A percentile compares a stretch with the other conserved stretches of the same genome.
These are phyloP conservation scores for Alligator sinensis DNA, from an alignment of 2,113 vertebrate species.

Conservation along the genomic window DNA sequence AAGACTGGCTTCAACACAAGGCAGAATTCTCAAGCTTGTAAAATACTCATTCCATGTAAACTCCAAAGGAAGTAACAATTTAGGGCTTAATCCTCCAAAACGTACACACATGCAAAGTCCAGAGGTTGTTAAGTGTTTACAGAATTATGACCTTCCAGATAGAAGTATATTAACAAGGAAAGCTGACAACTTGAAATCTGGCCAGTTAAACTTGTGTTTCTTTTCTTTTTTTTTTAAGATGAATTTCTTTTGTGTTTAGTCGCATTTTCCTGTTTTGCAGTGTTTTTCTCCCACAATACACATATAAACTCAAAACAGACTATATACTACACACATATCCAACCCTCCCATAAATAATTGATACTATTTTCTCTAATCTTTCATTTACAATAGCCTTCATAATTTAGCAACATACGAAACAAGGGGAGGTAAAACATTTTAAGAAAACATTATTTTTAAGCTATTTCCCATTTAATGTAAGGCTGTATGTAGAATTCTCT, in stretches of 20 bases:
- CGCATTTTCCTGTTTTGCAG: not conserved
- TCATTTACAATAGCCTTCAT: not conserved
- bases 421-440: not conserved
- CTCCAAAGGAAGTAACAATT: not conserved
- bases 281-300: not conserved
- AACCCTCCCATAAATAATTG: not conserved
- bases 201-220: too few relatives aligned
- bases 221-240: not conserved
- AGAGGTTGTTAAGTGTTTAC: not conserved
- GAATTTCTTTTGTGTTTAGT: not conserved
- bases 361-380: not conserved
- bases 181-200: not conserved
- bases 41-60: not conserved
- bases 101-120: fast-evolving
- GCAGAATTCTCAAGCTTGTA: not conserved
- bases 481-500: not conserved
- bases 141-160: not conserved
- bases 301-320: not conserved
- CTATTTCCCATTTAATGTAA: not conserved
- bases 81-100: not conserved
- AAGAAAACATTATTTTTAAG: not conserved
- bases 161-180: not conserved
- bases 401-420: too few relatives aligned
- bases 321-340: not conserved
- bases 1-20: not conserved